Conservation (phyloP, 1,140 invertebrate species). For the Callitettix versicolor region DNA sequence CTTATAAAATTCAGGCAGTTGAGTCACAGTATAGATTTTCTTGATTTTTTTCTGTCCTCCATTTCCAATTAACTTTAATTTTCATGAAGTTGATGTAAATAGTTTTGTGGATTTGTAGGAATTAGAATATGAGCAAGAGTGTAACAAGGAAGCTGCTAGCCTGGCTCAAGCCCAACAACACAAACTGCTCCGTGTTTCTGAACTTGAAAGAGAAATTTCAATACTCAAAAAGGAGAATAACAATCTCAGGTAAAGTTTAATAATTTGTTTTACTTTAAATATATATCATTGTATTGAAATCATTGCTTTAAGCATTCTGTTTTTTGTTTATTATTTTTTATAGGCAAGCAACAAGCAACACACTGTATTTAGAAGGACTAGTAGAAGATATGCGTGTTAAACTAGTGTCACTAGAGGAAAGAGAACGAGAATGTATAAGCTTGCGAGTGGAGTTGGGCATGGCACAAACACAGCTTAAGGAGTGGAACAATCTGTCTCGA, state of each 20-base stretch:
- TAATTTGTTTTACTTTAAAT: neutral
- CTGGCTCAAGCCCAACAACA: slow-evolving; percentile 20
- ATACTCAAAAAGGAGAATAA: slow-evolving; percentile 18
- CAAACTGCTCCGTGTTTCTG: slow-evolving; percentile 20
- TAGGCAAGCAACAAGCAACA: slow-evolving; percentile 18
- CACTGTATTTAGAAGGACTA: slow-evolving; percentile 19
- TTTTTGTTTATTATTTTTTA: slow-evolving; percentile 10
- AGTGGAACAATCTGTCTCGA: slow-evolving; percentile 16
- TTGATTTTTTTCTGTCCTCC: no score
- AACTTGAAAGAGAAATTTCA: slow-evolving; percentile 22
- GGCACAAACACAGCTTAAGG: slow-evolving; percentile 7
- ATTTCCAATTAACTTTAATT: no score
- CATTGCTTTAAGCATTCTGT: neutral
- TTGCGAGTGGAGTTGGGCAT: slow-evolving; percentile 16
- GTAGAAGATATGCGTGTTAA: slow-evolving; percentile 18
- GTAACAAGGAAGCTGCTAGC: slow-evolving; percentile 14
- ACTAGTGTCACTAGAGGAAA: slow-evolving; percentile 6
- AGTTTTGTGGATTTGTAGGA: slow-evolving; percentile 19
- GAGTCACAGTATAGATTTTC: no score
- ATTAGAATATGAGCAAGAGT: slow-evolving; percentile 19
- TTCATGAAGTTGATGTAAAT: no score
- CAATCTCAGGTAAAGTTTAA: slow-evolving; percentile 16
- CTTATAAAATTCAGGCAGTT: no score
- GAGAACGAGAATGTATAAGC: slow-evolving; percentile 16
- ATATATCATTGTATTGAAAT: neutral